These are phyloP conservation scores for Scylla paramamosain DNA, from an alignment of 1,140 invertebrate species.

Conservation along the genomic window DNA sequence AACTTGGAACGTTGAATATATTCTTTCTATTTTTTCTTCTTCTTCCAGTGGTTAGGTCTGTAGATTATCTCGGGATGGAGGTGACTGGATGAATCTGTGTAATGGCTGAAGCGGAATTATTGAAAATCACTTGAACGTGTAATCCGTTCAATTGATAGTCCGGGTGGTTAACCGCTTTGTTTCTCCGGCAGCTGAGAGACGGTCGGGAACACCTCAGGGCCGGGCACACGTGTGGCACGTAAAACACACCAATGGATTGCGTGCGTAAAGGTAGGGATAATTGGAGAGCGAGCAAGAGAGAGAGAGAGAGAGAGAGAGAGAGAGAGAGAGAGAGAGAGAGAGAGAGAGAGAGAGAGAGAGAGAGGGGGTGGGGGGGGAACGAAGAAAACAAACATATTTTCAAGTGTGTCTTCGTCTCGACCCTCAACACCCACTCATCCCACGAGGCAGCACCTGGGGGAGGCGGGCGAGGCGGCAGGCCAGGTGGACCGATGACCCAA, in stretches of 20 bases:
- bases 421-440: not conserved
- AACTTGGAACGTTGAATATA: not conserved
- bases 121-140: slow-evolving; percentile 22
- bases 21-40: not conserved
- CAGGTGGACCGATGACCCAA: not conserved
- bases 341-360: slow-evolving; percentile 43
- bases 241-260: not conserved
- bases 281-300: slow-evolving; percentile 28
- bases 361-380: not conserved
- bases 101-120: slow-evolving; percentile 22
- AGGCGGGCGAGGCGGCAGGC: not conserved
- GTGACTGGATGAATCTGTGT: slow-evolving; percentile 21
- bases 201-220: not conserved
- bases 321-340: slow-evolving; percentile 30
- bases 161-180: not conserved
- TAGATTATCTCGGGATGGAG: not conserved
- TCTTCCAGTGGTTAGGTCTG: not conserved
- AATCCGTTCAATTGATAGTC: not conserved
- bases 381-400: slow-evolving; percentile 1
- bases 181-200: not conserved
- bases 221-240: not conserved
- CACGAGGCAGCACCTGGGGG: not conserved
- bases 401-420: not conserved
- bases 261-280: not conserved
- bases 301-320: slow-evolving; percentile 40